Base-by-base conservation (phyloP, 2,888 invertebrate genomes). In the Sepioteuthis lessoniana region DNA sequence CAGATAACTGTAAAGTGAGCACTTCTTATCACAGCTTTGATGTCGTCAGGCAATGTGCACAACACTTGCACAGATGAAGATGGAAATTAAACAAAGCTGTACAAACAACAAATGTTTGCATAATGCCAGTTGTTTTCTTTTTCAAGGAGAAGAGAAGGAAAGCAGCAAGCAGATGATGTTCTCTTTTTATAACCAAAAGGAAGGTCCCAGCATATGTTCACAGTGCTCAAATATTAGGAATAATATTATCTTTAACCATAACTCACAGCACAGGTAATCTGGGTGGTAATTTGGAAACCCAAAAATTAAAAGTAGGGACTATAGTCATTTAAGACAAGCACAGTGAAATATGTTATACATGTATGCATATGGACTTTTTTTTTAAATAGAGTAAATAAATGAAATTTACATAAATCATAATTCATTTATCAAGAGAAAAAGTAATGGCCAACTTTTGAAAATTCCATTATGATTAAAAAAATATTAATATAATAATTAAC, bases 31-130 rank as follows among this genome's bases (percentile, higher is more conserved):
- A n/a, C 16, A 10, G 76, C 76, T 76, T 76, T n/a, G 76, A 76
- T 76, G n/a, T 76, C 13, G 76, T n/a, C 76, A 76, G 35, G 25
- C 35, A 76, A 76, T 76, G 16, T 76, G 76, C 35, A 76, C 76
- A 76, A 76, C 35, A 76, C 76, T 76, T 76, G 76, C 76, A 76
- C n/a, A 76, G 76, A 76, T 76, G 76, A 76, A 76, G n/a, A 76
- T 35, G 16, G 76, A 76, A 76, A 76, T 76, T 76, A 76, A 76
- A 76, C 76, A 76, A 76, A n/a, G 76, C 76, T 76, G 76, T 76
- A 76, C n/a, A 76, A 76, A 35, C 76, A 76, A 76, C 16, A 76
- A 76, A 16, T 76, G 76, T n/a, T 76, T 55, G n/a, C 13, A n/a
- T 76, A 76, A 76, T 76, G n/a, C 55, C 55, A 25, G 55, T 55